Evolutionary conservation across 2,888 invertebrate species (phyloP).

Genomic region (Drosophila mimetica): DNA sequence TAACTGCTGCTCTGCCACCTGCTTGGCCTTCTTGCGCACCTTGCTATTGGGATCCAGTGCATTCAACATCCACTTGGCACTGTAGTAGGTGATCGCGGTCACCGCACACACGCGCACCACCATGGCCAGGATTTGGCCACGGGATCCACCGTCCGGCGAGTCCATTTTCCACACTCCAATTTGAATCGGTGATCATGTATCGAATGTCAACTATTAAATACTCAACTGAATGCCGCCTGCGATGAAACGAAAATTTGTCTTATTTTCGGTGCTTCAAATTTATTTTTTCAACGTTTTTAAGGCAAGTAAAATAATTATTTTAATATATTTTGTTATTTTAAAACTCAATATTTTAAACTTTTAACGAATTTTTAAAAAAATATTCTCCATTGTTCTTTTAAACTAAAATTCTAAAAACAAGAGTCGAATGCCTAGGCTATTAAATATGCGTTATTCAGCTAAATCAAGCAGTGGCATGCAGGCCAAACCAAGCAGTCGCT

Average conservation of each 20-base stretch:
- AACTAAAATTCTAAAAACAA: too few species aligned
- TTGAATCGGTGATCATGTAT: neutral
- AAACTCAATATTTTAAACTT: too few species aligned
- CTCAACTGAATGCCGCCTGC: constrained; percentile 4
- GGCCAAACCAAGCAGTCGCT: too few species aligned
- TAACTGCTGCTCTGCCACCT: constrained; percentile 91
- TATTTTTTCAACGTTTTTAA: too few species aligned
- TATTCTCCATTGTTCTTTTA: too few species aligned
- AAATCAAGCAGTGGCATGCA: too few species aligned
- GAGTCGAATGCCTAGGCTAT: too few species aligned
- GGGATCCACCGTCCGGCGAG: constrained; percentile 16
- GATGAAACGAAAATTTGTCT: neutral
- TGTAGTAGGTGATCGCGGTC: constrained; percentile 92
- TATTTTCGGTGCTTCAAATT: neutral
- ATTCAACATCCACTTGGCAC: constrained; percentile 94
- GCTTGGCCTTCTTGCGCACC: constrained; percentile 92
- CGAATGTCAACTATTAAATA: neutral
- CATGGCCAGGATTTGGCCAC: constrained; percentile 81
- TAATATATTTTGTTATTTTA: too few species aligned
- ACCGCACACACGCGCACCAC: constrained; percentile 87
- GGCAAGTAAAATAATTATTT: too few species aligned
- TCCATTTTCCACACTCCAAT: constrained; percentile 47
- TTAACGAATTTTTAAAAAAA: too few species aligned
- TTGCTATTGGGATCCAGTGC: constrained; percentile 95
- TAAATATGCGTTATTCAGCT: too few species aligned